Base-by-base conservation (phyloP, 2,113 vertebrate species). In the Balaenoptera acutorostrata region DNA sequence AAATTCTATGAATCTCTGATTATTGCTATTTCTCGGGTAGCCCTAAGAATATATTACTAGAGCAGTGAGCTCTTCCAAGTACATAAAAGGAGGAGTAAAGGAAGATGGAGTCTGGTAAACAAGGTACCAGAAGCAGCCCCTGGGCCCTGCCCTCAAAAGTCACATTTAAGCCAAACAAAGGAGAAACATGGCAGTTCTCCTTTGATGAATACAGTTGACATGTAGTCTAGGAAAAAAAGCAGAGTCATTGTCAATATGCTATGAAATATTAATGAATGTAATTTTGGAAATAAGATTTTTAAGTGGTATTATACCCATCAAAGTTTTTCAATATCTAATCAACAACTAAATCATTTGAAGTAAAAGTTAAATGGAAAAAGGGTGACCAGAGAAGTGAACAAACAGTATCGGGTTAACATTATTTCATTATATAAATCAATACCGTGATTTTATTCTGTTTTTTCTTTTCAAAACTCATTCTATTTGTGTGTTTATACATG, bases 221-320 rank as follows among this genome's bases (percentile, higher is more conserved):
- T 0, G 0, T 27, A 3, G 29, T 0, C n/a, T 15, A 75, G 85
- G 44, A 49, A 74, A 10, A 5, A 23, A 96, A 12, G 44, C n/a
- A 90, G 64, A n/a, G 3, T n/a, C 2, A 0, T 31, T 66, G n/a
- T 96, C 68, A 29, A 74, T 86, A 63, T 2, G 23, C n/a, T 55
- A 33, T 93, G 5, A 0, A 64, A 69, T 82, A 94, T 96, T 82
- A 82, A 95, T 88, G 93, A 61, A 88, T 89, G 18, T 11, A 18
- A 27, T 97, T 97, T 98, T 97, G 88, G 94, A 97, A 93, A 82
- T 74, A 84, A 95, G 59, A 85, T 97, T 94, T 98, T 97, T 21
- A 89, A 92, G 74, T 4, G 0, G 21, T 36, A 11, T 44, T 85
- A 92, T 72, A 85, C 36, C 17, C 31, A 39, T 31, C 2, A 46